Percentiles rank a stretch among this genome's conserved stretches.
Evolutionary conservation across 2,113 vertebrate species (phyloP).

Genomic region (Hiodon alosoides): DNA sequence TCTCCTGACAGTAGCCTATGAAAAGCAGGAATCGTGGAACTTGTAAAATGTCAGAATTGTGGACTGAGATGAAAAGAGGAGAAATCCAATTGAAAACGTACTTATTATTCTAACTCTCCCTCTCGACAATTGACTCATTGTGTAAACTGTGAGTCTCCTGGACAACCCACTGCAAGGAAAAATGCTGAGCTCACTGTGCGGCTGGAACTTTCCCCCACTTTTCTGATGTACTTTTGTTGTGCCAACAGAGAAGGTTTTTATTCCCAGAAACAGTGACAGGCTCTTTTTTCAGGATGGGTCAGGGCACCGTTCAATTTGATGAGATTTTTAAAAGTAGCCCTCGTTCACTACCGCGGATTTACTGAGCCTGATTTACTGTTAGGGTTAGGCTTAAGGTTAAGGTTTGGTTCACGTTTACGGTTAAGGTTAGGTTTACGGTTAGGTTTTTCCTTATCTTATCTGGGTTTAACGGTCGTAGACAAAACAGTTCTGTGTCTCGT

Average conservation of each 20-base stretch:
- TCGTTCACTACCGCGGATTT: too few relatives aligned
- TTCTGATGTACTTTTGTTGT: neutral
- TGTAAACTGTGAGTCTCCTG: constrained; percentile 3
- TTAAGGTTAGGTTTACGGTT: too few relatives aligned
- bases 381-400: too few relatives aligned
- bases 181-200: constrained; percentile 4
- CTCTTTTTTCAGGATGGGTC: neutral
- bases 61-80: neutral
- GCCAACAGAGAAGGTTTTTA: neutral
- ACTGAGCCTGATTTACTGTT: too few relatives aligned
- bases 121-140: constrained; percentile 7
- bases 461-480: too few relatives aligned
- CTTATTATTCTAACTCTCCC: constrained; percentile 8
- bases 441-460: too few relatives aligned
- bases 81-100: neutral
- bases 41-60: neutral
- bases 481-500: too few relatives aligned
- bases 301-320: neutral
- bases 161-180: constrained; percentile 2
- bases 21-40: too few relatives aligned
- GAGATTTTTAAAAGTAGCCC: too few relatives aligned
- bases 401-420: too few relatives aligned
- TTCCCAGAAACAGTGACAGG: neutral
- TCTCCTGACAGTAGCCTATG: neutral
- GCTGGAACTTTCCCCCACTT: constrained; percentile 1